These are phyloP conservation scores for Physocephala rufipes DNA, from an alignment of 2,888 invertebrate species.

Conservation along the genomic window DNA sequence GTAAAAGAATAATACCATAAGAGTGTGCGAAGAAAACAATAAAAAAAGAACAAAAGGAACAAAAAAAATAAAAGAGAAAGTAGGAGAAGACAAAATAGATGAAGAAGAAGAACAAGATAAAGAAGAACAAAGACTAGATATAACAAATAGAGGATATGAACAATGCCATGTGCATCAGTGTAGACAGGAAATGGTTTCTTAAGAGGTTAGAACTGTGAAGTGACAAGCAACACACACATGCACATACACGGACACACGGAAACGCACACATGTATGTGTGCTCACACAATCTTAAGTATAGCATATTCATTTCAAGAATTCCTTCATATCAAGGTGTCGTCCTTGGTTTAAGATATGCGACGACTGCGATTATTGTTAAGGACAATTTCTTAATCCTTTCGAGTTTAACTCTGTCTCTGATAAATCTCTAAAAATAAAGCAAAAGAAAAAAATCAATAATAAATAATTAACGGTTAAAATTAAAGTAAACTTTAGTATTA, in stretches of 20 bases:
- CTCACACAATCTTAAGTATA: too few relatives aligned
- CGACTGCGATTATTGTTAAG: too few relatives aligned
- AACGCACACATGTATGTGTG: background rate
- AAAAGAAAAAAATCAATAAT: background rate
- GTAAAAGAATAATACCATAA: background rate
- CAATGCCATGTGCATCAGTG: conserved; percentile 19
- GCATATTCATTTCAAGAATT: background rate
- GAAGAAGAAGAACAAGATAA: conserved; percentile 2
- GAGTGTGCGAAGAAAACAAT: background rate
- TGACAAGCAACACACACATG: background rate
- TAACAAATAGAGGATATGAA: too few relatives aligned
- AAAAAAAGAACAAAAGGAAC: background rate
- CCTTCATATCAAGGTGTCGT: background rate
- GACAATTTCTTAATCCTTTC: too few relatives aligned
- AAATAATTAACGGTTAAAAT: background rate
- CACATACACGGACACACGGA: background rate
- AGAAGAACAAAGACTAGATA: too few relatives aligned
- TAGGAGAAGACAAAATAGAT: background rate
- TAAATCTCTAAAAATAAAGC: background rate
- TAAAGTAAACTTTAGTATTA: conserved; percentile 1
- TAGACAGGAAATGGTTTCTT: conserved; percentile 25
- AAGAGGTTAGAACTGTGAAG: background rate
- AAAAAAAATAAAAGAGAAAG: background rate
- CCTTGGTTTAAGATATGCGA: conserved; percentile 2
- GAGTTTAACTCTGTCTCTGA: background rate